Conservation (phyloP, 2,888 invertebrate genomes). For the Galerucella nymphaeae region DNA sequence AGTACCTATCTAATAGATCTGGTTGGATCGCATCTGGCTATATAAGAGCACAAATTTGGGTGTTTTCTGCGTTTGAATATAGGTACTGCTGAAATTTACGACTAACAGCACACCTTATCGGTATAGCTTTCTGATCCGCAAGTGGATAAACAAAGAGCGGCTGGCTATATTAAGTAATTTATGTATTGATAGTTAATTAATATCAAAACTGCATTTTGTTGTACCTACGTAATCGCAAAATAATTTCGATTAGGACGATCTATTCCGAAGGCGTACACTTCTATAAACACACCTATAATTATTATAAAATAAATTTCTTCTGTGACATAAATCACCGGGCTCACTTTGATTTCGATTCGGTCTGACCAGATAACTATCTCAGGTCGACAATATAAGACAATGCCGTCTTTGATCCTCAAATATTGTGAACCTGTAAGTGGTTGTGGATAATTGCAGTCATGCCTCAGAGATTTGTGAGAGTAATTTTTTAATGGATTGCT, state of each 20-base stretch:
- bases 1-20: too few relatives aligned
- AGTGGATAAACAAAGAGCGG: too few relatives aligned
- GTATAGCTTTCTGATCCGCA: too few relatives aligned
- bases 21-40: too few relatives aligned
- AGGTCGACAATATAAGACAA: conserved; percentile 30
- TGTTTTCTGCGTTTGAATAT: too few relatives aligned
- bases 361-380: conserved; percentile 29
- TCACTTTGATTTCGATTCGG: conserved; percentile 24
- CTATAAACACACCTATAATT: conserved; percentile 34
- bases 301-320: conserved; percentile 29
- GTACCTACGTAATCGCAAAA: background rate
- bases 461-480: too few relatives aligned
- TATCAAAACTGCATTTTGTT: background rate
- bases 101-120: too few relatives aligned
- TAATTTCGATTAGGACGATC: conserved; percentile 17
- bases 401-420: conserved; percentile 28
- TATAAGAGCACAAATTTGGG: too few relatives aligned
- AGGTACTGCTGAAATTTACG: too few relatives aligned
- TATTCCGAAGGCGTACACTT: conserved; percentile 15
- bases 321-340: conserved; percentile 32
- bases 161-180: background rate
- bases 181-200: background rate
- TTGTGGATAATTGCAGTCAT: conserved; percentile 20
- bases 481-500: background rate
- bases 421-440: conserved; percentile 7